Evolutionary conservation across 1,140 invertebrate species (phyloP), one percentile per base, ranked within the genome.

Genomic region (Drosophila sulfurigaster): DNA sequence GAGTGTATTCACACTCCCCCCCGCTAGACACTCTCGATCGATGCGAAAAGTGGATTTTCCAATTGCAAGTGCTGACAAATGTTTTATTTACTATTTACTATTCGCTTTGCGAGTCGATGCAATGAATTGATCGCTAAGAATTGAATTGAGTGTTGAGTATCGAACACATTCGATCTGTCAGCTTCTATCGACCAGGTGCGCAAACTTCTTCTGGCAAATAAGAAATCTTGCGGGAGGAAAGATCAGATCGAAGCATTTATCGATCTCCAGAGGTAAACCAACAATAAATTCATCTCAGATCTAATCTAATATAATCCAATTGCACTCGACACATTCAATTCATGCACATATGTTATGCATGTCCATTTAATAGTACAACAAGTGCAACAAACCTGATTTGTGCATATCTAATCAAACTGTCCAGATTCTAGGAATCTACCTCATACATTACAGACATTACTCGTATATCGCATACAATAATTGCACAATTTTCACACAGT

Each of bases 21-120:
- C 15, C 52, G 15, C 30, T 20, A 30, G 20, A 54, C 51, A 13
- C 35, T 10, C 35, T 10, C 51, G 7, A 32, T 54, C 51, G 13
- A 15, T 54, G 28, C 51, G 35, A 38, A 57, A 41, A 57, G 13
- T 41, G 35, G 54, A 57, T 57, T 41, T 41, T 57, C 54, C 54
- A 57, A 57, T 20, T 41, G 54, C 0, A 41, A 57, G 8, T 57
- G 3, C 32, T 20, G 16, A 25, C 16, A 49, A 49, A 49, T 49
- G 48, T 49, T 49, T 49, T 28, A 49, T 49, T 25, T 49, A 28
- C 48, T 8, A 48, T 48, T 48, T 16, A 48, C 15, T 48, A 15
- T 15, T 46, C 48, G 48, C 16, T 5, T 6, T 20, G 46, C 46
- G 15, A 48, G 15, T 49, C 3, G 20, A 25, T 11, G 5, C 51